Conservation (phyloP, 2,888 invertebrate genomes). For the Spodoptera littoralis region DNA sequence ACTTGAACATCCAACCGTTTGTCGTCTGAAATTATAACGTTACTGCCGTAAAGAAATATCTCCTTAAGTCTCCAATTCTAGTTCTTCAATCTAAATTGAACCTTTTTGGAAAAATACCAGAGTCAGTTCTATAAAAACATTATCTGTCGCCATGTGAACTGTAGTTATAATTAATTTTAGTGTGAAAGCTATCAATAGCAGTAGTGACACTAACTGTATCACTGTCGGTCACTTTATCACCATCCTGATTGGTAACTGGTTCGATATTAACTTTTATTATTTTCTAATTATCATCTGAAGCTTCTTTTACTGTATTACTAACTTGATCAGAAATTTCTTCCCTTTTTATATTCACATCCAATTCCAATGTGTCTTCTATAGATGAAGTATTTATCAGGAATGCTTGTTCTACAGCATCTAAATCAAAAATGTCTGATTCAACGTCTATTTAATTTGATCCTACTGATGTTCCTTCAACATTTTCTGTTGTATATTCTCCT, state of each 20-base stretch:
- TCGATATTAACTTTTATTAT: slow-evolving; percentile 9
- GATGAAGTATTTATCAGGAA: neutral
- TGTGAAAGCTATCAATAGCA: slow-evolving; percentile 34
- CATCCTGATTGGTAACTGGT: slow-evolving; percentile 18
- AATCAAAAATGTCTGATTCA: too few relatives aligned
- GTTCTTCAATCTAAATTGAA: too few relatives aligned
- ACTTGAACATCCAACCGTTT: too few relatives aligned
- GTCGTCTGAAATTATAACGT: too few relatives aligned
- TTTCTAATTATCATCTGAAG: slow-evolving; percentile 3
- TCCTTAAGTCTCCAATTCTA: too few relatives aligned
- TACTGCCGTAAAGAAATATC: too few relatives aligned
- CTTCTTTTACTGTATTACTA: slow-evolving; percentile 9
- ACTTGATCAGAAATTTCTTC: too few relatives aligned
- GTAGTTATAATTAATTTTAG: slow-evolving; percentile 44
- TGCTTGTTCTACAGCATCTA: neutral
- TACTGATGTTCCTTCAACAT: too few relatives aligned
- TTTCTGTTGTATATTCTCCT: neutral
- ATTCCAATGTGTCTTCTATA: too few relatives aligned
- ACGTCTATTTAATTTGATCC: too few relatives aligned
- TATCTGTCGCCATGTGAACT: slow-evolving; percentile 47
- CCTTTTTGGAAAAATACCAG: too few relatives aligned
- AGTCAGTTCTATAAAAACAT: slow-evolving; percentile 36
- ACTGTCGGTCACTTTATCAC: slow-evolving; percentile 37
- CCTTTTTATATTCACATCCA: too few relatives aligned
- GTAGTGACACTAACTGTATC: slow-evolving; percentile 39